Base-by-base conservation (phyloP, 2,113 vertebrate species). In the Dendropsophus ebraccatus region DNA sequence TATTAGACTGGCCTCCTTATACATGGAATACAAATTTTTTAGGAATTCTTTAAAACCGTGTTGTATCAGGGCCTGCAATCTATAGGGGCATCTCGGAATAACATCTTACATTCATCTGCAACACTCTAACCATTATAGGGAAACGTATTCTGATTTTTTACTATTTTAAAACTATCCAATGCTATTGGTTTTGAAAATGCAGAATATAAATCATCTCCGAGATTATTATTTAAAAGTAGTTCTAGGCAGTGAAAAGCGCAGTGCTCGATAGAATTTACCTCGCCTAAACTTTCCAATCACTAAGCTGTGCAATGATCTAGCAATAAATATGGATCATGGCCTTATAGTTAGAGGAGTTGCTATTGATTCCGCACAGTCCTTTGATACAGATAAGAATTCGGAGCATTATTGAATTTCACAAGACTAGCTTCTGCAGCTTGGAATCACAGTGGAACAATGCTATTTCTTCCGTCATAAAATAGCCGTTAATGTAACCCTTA, bases 291-390 rank as follows among this genome's bases (percentile, higher is more conserved):
- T 52, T 85, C 74, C 12, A 69, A 78, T 85, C 74, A 28, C 58
- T 69, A 69, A 80, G 65, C 28, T 17, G 50, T 80, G 65, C 52
- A 79, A 73, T 80, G 62, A 86, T 80, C 49, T 79, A 47, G 35
- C 84, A 30, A 72, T 80, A 86, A 86, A 79, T 84, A 84, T 84
- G 73, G 83, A 84, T 86, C 75, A 56, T 58, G 65, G 76, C n/a
- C 65, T 54, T 73, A 80, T 32, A 80, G 16, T 58, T 80, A 41
- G 49, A 58, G 67, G 49, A 56, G 49, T 30, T 86, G 50, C 54
- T 85, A 86, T 86, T 73, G 84, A 86, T 86, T 78, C 32, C 14
- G 28, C 30, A 41, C 41, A 58, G 75, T 80, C 84, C 84, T 86
- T 86, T 80, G 65, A 72, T 86, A 80, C 84, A 72, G 84, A 79